Conservation (phyloP, 2,797 vertebrate genomes). For the Phyllotis vaccarum region DNA sequence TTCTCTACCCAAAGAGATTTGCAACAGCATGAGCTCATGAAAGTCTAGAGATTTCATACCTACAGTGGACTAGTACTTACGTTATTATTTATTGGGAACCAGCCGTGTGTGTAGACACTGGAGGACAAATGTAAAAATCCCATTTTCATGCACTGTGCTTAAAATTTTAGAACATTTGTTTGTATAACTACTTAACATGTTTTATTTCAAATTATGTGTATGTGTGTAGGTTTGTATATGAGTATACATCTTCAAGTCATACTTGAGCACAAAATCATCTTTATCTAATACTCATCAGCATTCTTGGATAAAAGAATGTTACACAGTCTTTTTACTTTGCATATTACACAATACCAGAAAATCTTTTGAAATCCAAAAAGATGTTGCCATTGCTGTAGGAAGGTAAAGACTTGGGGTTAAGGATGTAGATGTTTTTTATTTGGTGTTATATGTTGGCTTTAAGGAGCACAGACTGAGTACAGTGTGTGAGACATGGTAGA, state of each 20-base stretch:
- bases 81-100: no score
- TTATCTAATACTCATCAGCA: background rate
- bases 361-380: slow-evolving; percentile 20
- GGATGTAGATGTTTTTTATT: background rate
- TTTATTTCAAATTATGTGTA: no score
- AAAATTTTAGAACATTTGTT: no score
- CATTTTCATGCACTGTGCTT: no score
- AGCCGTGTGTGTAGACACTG: no score
- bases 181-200: no score
- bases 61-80: background rate
- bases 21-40: background rate
- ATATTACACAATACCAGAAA: background rate
- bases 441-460: background rate
- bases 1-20: background rate
- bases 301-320: background rate
- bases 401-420: background rate
- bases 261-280: background rate
- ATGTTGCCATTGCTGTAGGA: background rate
- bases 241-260: slow-evolving; percentile 28
- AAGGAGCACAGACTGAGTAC: background rate
- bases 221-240: no score
- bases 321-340: slow-evolving; percentile 22
- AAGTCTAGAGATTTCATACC: background rate
- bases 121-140: no score
- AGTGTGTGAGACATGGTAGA: background rate